These are phyloP conservation scores for Bubo blakistoni DNA, from an alignment of 2,113 vertebrate genomes.

Conservation along the genomic window DNA sequence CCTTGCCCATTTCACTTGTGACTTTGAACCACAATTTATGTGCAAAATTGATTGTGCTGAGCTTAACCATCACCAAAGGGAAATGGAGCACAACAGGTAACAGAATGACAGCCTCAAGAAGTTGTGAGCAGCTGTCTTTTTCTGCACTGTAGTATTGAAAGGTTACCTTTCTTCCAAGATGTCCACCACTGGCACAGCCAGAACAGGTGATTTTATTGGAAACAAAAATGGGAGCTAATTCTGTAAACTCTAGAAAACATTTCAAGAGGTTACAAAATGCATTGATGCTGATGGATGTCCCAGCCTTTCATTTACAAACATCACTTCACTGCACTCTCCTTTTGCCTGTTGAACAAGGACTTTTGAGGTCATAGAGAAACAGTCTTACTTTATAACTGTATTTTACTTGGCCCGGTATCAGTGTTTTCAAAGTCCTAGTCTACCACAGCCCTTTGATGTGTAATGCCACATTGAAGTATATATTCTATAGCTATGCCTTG, in stretches of 20 bases:
- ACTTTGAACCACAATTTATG: neutral
- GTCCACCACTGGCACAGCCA: neutral
- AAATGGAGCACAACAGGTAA: neutral
- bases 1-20: neutral
- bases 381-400: neutral
- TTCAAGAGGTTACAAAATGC: neutral
- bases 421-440: constrained; percentile 5
- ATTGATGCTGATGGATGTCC: neutral
- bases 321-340: neutral
- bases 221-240: neutral
- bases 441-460: constrained; percentile 22
- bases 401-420: neutral
- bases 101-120: neutral
- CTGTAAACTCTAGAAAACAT: neutral
- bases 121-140: neutral
- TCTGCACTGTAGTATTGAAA: neutral
- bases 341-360: neutral
- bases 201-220: neutral
- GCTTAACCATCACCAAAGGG: neutral
- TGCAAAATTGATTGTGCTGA: neutral
- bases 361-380: neutral
- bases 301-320: neutral
- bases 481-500: neutral
- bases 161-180: neutral
- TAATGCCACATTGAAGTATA: neutral